Evolutionary conservation across 2,797 vertebrate species (phyloP).

Genomic region (Trachurus trachurus): DNA sequence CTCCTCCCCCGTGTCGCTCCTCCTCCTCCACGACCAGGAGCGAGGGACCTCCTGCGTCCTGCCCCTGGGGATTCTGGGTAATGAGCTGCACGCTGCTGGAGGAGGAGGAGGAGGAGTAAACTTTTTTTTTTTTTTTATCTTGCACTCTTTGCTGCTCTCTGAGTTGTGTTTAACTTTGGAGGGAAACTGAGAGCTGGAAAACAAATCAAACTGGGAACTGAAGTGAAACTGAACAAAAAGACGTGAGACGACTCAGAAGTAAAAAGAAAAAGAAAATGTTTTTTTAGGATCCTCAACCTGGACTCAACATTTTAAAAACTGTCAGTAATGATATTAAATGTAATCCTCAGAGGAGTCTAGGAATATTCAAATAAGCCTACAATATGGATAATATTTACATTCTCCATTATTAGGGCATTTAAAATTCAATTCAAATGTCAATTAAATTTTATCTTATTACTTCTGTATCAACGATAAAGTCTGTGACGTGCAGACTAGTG

Average conservation of each 20-base stretch:
- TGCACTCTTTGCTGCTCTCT: neutral
- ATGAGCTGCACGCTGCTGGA: slow-evolving; percentile 11
- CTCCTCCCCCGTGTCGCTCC: slow-evolving; percentile 65
- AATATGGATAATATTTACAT: no score
- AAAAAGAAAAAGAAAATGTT: no score
- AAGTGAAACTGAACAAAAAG: neutral
- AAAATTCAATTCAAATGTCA: no score
- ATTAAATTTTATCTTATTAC: no score
- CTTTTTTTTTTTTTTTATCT: slow-evolving; percentile 8
- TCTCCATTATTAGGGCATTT: no score
- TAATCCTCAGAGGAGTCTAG: no score
- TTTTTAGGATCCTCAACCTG: neutral
- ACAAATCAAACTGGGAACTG: neutral
- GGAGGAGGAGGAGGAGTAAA: neutral
- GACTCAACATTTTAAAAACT: no score
- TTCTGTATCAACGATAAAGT: no score
- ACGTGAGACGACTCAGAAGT: neutral
- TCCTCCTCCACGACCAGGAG: slow-evolving; percentile 77
- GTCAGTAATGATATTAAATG: no score
- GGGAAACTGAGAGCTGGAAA: slow-evolving; percentile 11
- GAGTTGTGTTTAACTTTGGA: neutral
- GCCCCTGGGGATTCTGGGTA: slow-evolving; percentile 79
- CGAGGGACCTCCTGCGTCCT: slow-evolving; percentile 85
- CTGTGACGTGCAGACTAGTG: no score
- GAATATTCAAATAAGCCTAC: no score